These are phyloP conservation scores for Drosophila hawaiiensis DNA, from an alignment of 2,888 invertebrate species.

Conservation along the genomic window DNA sequence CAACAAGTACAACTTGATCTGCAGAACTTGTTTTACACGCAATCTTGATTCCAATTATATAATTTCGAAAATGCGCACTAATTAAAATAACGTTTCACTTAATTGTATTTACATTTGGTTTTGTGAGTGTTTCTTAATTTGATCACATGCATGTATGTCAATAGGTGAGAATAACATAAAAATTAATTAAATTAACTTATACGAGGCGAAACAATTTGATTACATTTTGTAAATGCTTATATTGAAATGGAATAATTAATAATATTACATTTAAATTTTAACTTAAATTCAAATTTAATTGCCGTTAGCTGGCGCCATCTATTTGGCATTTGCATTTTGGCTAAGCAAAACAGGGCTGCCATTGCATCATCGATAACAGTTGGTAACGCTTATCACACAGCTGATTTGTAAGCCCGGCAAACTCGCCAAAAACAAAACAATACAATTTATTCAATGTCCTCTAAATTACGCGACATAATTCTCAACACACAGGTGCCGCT, in stretches of 20 bases:
- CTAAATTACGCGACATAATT: slow-evolving; percentile 76
- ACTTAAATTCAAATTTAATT: slow-evolving; percentile 12
- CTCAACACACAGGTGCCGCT: slow-evolving; percentile 82
- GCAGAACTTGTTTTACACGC: slow-evolving; percentile 74
- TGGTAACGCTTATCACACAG: slow-evolving; percentile 21
- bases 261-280: slow-evolving; percentile 8
- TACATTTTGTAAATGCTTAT: neutral
- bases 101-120: slow-evolving; percentile 64
- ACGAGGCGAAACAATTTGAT: neutral
- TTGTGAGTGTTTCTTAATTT: slow-evolving; percentile 18
- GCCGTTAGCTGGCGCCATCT: slow-evolving; percentile 15
- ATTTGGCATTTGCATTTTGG: neutral
- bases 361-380: slow-evolving; percentile 1
- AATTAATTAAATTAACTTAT: neutral
- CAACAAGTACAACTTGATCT: slow-evolving; percentile 67
- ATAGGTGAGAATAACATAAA: neutral
- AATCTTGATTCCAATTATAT: slow-evolving; percentile 78
- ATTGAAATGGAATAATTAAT: neutral
- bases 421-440: slow-evolving; percentile 12
- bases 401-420: slow-evolving; percentile 20
- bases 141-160: slow-evolving; percentile 2
- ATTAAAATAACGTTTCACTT: slow-evolving; percentile 75
- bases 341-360: slow-evolving; percentile 6
- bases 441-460: slow-evolving; percentile 19
- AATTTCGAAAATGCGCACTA: slow-evolving; percentile 75